A percentile compares a stretch with the other conserved stretches of the same genome.
Evolutionary conservation across 2,888 invertebrate genomes (phyloP).

Genomic region (Cotesia congregata): DNA sequence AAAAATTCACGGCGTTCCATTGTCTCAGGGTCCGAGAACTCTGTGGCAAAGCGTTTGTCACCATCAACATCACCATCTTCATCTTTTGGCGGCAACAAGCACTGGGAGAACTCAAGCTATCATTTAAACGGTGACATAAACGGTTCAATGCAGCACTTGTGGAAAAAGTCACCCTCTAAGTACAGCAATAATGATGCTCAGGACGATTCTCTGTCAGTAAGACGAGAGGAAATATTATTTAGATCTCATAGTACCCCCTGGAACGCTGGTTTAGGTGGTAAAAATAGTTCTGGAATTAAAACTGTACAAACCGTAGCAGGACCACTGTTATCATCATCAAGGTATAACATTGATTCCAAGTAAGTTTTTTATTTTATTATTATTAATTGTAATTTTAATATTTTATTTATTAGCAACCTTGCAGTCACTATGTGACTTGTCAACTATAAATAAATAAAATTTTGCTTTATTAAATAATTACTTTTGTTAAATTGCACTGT

Average conservation of each 20-base stretch:
- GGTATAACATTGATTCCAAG: conserved; percentile 71
- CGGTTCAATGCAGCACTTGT: conserved; percentile 8
- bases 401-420: not conserved
- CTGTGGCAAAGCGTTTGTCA: conserved; percentile 31
- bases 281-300: conserved; percentile 58
- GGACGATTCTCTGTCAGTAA: conserved; percentile 42
- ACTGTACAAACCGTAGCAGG: conserved; percentile 67
- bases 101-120: conserved; percentile 51
- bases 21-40: conserved; percentile 32
- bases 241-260: conserved; percentile 59
- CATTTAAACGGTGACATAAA: conserved; percentile 34
- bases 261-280: conserved; percentile 60
- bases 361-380: conserved; percentile 49
- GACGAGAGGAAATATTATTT: conserved; percentile 50
- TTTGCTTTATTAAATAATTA: no score
- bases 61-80: conserved; percentile 52
- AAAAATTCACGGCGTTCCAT: conserved; percentile 19
- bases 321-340: conserved; percentile 70
- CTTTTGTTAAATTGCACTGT: no score
- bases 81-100: conserved; percentile 50
- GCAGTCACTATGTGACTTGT: no score
- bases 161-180: conserved; percentile 42
- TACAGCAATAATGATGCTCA: conserved; percentile 36
- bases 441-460: no score
- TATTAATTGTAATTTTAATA: conserved; percentile 2